A percentile compares a stretch with the other conserved stretches of the same genome.
Evolutionary conservation across 2,888 invertebrate species (phyloP).

Genomic region (Phymatocera aterrima): DNA sequence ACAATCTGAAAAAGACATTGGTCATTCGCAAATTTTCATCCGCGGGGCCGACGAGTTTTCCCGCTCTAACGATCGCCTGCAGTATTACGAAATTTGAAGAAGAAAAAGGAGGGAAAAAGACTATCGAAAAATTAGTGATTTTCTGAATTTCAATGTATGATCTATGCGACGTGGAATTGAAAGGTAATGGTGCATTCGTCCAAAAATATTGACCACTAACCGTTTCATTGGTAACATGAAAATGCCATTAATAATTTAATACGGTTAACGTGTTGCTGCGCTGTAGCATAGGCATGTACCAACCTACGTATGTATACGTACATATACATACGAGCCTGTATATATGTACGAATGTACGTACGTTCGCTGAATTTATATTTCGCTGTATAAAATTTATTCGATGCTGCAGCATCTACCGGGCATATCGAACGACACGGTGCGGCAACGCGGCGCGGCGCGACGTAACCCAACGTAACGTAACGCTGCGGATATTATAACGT

Average conservation of each 20-base stretch:
- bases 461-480: neutral
- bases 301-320: neutral
- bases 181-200: slow-evolving; percentile 3
- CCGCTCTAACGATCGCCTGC: no score
- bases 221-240: slow-evolving; percentile 60
- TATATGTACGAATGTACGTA: no score
- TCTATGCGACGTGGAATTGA: neutral
- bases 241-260: slow-evolving; percentile 69
- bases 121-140: no score
- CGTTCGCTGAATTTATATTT: slow-evolving; percentile 35
- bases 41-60: no score
- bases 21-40: no score
- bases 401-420: neutral
- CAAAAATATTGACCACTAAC: slow-evolving; percentile 25
- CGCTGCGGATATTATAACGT: neutral
- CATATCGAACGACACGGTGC: slow-evolving; percentile 14
- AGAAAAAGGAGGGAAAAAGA: no score
- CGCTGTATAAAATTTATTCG: slow-evolving; percentile 27
- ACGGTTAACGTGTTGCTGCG: slow-evolving; percentile 47
- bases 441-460: neutral
- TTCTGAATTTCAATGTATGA: neutral
- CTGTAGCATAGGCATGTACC: neutral
- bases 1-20: neutral
- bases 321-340: neutral
- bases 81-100: no score